Evolutionary conservation across 2,888 invertebrate species (phyloP), one percentile per base, ranked within the genome.

Genomic region (Frankliniella intonsa): DNA sequence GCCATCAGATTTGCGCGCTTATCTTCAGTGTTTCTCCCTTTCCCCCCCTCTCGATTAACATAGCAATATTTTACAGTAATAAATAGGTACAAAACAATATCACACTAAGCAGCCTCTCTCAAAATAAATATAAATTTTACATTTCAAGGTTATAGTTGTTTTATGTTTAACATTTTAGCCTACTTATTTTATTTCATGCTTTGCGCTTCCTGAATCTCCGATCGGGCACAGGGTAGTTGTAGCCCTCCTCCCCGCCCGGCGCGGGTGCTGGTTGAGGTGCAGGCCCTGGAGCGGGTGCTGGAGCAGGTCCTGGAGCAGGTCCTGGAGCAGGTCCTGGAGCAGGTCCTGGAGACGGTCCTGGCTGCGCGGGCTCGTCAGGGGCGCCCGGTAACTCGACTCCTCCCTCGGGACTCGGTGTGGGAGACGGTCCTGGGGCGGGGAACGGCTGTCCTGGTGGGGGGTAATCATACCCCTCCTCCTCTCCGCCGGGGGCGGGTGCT

Each of bases 391-490:
- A 22, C 10, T 76, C 69, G 1, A 76, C 69, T 2, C 25, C 69
- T 22, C 69, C 69, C 9, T 76, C 69, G 2, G 69, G 69, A 8
- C 69, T 25, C 2, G 69, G 69, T 7, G 69, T 10, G 2, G 69
- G 69, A 5, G 25, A n/a, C 25, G 69, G 69, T 76, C 69, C 69
- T 12, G 69, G 69, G 0, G 69, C 69, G 10, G 69, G 69, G 69
- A 76, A 76, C 11, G 69, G 69, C 25, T 76, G n/a, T 25, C 69
- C 69, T 10, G 69, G 69, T 10, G 69, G 69, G 25, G 69, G 69
- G 69, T 76, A 76, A 25, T 76, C 25, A 25, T 76, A 76, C 25
- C 69, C 69, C 69, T 76, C 69, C 22, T 69, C 69, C 11, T 76
- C 22, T 9, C 69, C 69, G 10, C 55, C 55, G 14, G 55, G 5